Evolutionary conservation across 2,797 vertebrate genomes (phyloP), one percentile per base, ranked within the genome.

Genomic region (Rhyacichthys aspro): DNA sequence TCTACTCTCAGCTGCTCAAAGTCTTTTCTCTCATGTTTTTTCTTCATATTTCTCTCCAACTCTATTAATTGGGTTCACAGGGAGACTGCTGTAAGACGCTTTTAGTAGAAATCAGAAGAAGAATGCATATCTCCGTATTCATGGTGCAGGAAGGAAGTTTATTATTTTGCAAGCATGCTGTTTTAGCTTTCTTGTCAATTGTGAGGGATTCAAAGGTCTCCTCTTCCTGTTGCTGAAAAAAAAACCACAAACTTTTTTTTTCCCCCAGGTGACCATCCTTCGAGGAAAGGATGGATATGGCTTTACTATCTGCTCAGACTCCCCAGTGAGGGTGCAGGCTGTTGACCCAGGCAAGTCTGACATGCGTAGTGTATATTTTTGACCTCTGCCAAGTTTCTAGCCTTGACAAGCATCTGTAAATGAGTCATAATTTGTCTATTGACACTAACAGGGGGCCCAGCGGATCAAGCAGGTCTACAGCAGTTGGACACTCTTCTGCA

Each of bases 241-340:
- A 23, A 11, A 4, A 15, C 3, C n/a, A n/a, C n/a, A n/a, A n/a
- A n/a, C n/a, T n/a, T n/a, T n/a, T n/a, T n/a, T n/a, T n/a, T n/a
- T n/a, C n/a, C n/a, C n/a, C 8, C 88, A 96, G 96, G 94, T 98
- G 72, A 95, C 93, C 1, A 97, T 98, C 85, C 94, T 93, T 69
- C 94, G 96, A 83, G 96, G 96, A 78, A 95, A 90, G 36, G 94
- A 97, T 56, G 96, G 96, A 64, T 98, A 95, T 67, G 96, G 96
- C 73, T 98, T 98, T 90, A 98, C 96, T 43, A 98, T 98, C 93
- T 98, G 95, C 93, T 98, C 95, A 0, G 96, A 98, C 75, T 94
- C 96, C 67, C 96, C 96, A 0, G 96, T 98, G 67, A 94, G 95
- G 43, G 96, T 98, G 43, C 96, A 98, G 90, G 96, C 94, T 3